Evolutionary conservation across 2,113 vertebrate species (phyloP).

Genomic region (Corynorhinus townsendii): DNA sequence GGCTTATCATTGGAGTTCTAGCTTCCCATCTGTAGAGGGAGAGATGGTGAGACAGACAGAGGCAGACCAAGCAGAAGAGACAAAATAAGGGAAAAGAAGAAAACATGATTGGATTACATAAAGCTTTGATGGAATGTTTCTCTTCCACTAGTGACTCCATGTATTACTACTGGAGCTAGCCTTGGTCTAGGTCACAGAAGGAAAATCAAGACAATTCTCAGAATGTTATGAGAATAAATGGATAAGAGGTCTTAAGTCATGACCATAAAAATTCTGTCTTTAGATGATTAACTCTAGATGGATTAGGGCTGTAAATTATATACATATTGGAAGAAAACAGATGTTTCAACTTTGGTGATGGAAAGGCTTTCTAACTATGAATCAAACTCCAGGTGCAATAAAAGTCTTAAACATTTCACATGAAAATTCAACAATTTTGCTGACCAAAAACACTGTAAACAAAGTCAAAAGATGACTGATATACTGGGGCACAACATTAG

Average conservation of each 20-base stretch:
- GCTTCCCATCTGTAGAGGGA: constrained; percentile 64
- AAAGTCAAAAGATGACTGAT: neutral
- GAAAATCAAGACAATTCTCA: neutral
- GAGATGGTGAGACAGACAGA: neutral
- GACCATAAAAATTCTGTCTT: neutral
- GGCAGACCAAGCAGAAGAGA: neutral
- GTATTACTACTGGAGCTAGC: neutral
- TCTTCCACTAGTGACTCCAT: neutral
- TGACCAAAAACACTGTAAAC: neutral
- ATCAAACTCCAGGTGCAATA: neutral
- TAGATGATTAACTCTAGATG: neutral
- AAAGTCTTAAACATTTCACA: neutral
- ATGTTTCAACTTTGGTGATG: neutral
- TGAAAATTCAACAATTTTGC: neutral
- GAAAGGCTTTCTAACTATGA: neutral
- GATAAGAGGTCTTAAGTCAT: neutral
- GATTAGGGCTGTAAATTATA: neutral
- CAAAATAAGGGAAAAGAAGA: neutral
- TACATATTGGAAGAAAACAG: neutral
- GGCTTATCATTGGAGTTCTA: constrained; percentile 57
- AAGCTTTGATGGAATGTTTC: neutral
- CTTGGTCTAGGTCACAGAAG: neutral
- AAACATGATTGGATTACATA: neutral
- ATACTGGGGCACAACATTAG: neutral
- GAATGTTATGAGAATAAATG: neutral